These are phyloP conservation scores for Scaptomyza polygonia DNA, from an alignment of 2,888 invertebrate genomes.

Conservation along the genomic window DNA sequence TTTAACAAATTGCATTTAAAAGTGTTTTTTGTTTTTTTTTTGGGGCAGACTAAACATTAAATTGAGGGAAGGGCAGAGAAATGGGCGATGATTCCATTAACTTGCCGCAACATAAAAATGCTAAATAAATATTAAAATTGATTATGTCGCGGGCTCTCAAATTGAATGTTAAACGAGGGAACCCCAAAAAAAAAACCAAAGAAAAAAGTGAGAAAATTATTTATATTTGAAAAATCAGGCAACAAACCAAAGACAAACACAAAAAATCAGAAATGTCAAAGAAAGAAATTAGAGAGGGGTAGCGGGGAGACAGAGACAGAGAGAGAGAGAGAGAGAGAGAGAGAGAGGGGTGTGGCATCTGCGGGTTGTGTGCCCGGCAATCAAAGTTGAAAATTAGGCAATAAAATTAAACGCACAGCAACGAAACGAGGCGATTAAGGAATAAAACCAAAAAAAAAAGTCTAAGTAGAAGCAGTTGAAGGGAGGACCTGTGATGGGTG, in stretches of 20 bases:
- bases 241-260: slow-evolving; percentile 6
- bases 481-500: not conserved
- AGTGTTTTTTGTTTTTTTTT: not conserved
- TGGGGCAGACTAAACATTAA: slow-evolving; percentile 31
- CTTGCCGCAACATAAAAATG: slow-evolving; percentile 58
- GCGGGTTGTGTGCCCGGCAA: slow-evolving; percentile 57
- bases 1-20: slow-evolving; percentile 35
- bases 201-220: slow-evolving; percentile 18
- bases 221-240: no score
- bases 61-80: slow-evolving; percentile 28
- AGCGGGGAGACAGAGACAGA: no score
- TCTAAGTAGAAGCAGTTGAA: not conserved
- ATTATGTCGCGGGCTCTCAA: slow-evolving; percentile 58
- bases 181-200: not conserved
- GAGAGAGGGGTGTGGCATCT: slow-evolving; percentile 1
- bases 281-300: no score
- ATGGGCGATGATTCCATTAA: slow-evolving; percentile 50
- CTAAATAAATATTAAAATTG: slow-evolving; percentile 75
- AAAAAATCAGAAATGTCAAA: no score
- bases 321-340: no score
- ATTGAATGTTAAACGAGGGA: slow-evolving; percentile 57
- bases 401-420: slow-evolving; percentile 78
- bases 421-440: slow-evolving; percentile 52
- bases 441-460: not conserved
- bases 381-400: slow-evolving; percentile 79